These are phyloP conservation scores for Microcebus griseorufus DNA, from an alignment of 2,113 vertebrate genomes.

Conservation along the genomic window DNA sequence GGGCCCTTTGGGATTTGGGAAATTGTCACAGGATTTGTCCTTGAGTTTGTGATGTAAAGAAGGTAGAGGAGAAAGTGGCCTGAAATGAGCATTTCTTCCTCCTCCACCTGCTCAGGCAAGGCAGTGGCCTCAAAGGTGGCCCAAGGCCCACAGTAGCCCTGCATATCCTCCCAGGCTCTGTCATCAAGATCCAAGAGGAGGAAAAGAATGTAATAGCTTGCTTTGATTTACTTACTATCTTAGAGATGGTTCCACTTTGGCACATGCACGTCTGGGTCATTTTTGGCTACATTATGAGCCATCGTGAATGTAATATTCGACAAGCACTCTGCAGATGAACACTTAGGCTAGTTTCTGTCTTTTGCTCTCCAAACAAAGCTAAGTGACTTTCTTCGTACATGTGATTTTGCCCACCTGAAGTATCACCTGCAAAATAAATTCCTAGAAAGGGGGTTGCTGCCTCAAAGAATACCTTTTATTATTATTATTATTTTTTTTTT, in stretches of 20 bases:
- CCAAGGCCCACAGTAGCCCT: neutral
- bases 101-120: neutral
- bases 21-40: neutral
- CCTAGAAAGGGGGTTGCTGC: neutral
- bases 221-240: neutral
- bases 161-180: neutral
- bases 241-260: neutral
- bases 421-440: slow-evolving; percentile 25
- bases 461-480: neutral
- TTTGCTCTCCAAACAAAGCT: neutral
- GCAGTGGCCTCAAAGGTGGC: neutral
- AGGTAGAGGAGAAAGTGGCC: neutral
- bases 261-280: neutral
- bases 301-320: neutral
- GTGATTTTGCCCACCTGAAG: neutral
- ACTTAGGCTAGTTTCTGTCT: neutral
- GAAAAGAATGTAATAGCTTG: neutral
- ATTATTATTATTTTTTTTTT: neutral
- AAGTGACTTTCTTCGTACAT: neutral
- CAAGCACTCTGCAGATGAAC: neutral
- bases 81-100: neutral
- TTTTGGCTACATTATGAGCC: neutral
- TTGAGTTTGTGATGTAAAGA: neutral
- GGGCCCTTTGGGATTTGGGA: neutral
- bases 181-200: neutral